A percentile compares a stretch with the other conserved stretches of the same genome.
These are phyloP conservation scores for Rhinophrynus dorsalis DNA, from an alignment of 2,797 vertebrate genomes.

Conservation along the genomic window DNA sequence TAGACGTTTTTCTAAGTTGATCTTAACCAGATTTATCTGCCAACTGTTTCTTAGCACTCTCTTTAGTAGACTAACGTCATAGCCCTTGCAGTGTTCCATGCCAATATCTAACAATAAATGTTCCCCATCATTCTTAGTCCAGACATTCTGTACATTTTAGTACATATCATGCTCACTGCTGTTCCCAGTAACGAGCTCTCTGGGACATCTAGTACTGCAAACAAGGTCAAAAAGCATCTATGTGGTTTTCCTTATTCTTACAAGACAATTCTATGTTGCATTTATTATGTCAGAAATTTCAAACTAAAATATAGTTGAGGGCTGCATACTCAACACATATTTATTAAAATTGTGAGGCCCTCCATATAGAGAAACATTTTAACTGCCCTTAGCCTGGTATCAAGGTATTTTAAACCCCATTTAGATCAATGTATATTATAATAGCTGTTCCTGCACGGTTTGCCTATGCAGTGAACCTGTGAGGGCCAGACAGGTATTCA, in stretches of 20 bases:
- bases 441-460: too few relatives aligned
- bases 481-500: too few relatives aligned
- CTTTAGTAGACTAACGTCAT: slow-evolving; percentile 2
- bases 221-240: slow-evolving; percentile 26
- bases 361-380: too few relatives aligned
- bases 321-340: too few relatives aligned
- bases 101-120: slow-evolving; percentile 31
- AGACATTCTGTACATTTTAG: slow-evolving; percentile 15
- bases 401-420: too few relatives aligned
- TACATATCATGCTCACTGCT: slow-evolving; percentile 16
- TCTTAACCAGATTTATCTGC: background rate
- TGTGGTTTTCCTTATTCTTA: slow-evolving; percentile 13
- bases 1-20: too few relatives aligned
- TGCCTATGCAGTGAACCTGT: too few relatives aligned
- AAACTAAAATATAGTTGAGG: too few relatives aligned
- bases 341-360: too few relatives aligned
- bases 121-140: slow-evolving; percentile 1
- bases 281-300: too few relatives aligned
- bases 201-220: slow-evolving; percentile 33
- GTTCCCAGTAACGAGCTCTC: slow-evolving; percentile 33
- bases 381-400: too few relatives aligned
- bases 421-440: too few relatives aligned
- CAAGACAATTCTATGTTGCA: background rate
- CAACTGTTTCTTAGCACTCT: background rate
- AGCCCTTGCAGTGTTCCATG: slow-evolving; percentile 3